Base-by-base conservation (phyloP, 1,140 invertebrate genomes). In the Aradophagus sp. region DNA sequence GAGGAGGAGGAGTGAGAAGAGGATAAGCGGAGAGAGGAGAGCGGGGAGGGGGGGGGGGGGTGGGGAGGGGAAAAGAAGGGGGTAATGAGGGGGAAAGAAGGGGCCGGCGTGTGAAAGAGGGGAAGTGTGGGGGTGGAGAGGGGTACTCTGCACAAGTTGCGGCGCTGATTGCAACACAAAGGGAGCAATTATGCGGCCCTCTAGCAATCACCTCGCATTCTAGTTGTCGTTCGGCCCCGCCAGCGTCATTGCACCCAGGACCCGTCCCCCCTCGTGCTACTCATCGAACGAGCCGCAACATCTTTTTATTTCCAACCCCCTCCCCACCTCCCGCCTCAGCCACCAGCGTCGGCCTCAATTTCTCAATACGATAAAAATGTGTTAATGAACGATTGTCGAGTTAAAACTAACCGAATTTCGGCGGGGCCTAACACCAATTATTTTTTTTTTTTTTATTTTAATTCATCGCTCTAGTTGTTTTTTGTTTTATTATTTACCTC, bases 121-220 rank as follows among this genome's bases (percentile, higher is more conserved):
- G 52, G 69, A 58, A 58, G 70, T 55, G 62, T 55, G 45, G 73
- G 80, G 78, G 79, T 79, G 74, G 73, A 76, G n/a, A n/a, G n/a
- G n/a, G n/a, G n/a, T n/a, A n/a, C n/a, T n/a, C 76, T 73, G 77
- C 59, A 66, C 79, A 79, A 84, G 83, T 84, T 84, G 83, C 77
- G 81, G 78, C 79, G 80, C 79, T 86, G 84, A 86, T 86, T 86
- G 84, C 84, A 84, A 83, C 84, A 85, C 83, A 85, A 86, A 86
- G 83, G 84, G 81, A 84, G 82, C 84, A 86, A 85, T 86, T 86
- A 86, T 85, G 84, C 80, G 83, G 83, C 83, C 83, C 84, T 86
- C 81, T 80, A 84, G 83, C 84, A 86, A 86, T 86, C 84, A 86
- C 82, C 82, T 80, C 80, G 82, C 80, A 86, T 86, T 86, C 84